Evolutionary conservation across 2,113 vertebrate genomes (phyloP).

Genomic region (Barbus barbus): DNA sequence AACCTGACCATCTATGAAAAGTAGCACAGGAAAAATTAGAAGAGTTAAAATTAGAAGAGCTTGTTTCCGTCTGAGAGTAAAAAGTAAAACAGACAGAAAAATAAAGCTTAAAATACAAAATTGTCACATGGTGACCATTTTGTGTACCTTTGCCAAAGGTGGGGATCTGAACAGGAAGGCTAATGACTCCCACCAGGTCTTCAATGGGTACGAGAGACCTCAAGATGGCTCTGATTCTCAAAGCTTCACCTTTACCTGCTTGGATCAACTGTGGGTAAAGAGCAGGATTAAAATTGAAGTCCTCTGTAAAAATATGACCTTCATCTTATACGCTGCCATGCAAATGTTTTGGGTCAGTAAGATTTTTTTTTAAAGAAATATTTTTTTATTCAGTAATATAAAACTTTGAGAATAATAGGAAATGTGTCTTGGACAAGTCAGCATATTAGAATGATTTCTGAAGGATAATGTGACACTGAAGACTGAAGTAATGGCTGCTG

Average conservation of each 20-base stretch:
- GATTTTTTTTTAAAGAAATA: no score
- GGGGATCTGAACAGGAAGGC: conserved; percentile 88
- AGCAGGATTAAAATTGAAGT: background rate
- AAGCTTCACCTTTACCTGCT: conserved; percentile 89
- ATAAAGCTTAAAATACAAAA: background rate
- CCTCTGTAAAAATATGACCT: background rate
- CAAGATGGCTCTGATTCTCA: conserved; percentile 90
- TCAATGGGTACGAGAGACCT: conserved; percentile 92
- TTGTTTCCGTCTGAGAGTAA: background rate
- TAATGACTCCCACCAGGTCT: conserved; percentile 92
- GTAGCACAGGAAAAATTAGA: background rate
- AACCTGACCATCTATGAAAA: conserved; percentile 75
- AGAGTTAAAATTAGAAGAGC: background rate
- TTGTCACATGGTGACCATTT: background rate
- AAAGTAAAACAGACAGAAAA: background rate
- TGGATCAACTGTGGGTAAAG: conserved; percentile 81
- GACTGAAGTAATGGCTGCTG: no score
- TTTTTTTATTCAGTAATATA: no score
- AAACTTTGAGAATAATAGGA: no score
- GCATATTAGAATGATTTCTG: no score
- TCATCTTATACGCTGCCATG: background rate
- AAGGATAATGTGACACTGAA: no score
- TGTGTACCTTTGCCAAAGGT: conserved; percentile 86
- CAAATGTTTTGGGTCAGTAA: no score
- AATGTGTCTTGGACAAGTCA: no score